A percentile compares a stretch with the other conserved stretches of the same genome.
phyloP scores from a whole-genome alignment of 2,113 vertebrate genomes.

The Pangasianodon gigas region DNA sequence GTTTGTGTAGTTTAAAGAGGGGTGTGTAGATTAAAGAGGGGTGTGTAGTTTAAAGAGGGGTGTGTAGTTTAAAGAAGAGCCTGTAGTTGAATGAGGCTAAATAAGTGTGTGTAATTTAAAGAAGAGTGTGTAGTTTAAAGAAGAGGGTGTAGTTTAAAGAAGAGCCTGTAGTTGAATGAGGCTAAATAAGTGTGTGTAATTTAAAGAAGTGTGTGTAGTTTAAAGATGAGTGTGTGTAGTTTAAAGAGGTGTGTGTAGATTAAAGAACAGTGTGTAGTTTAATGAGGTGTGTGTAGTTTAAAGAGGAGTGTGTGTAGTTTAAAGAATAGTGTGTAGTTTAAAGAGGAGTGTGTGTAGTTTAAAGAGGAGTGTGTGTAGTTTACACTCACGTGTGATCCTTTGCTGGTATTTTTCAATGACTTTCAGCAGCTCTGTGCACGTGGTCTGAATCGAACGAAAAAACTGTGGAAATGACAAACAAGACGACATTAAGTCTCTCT shows the following conservation, averaged over 20 bases:
- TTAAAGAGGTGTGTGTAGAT: background rate
- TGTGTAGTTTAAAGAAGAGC: too few relatives aligned
- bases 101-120: background rate
- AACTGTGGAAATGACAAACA: conserved; percentile 71
- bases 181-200: background rate
- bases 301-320: background rate
- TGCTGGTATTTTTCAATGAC: conserved; percentile 82
- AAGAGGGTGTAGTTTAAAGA: background rate
- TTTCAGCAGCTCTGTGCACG: conserved; percentile 82
- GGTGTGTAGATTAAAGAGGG: too few relatives aligned
- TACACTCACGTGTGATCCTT: conserved; percentile 76
- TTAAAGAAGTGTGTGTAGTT: background rate
- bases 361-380: background rate
- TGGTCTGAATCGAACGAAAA: conserved; percentile 79
- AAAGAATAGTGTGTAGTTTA: too few relatives aligned
- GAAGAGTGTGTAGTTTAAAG: background rate
- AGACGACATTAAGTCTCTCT: background rate
- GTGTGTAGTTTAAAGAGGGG: too few relatives aligned
- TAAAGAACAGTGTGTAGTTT: background rate
- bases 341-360: background rate
- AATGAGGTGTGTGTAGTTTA: background rate
- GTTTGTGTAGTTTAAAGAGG: background rate
- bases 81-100: too few relatives aligned
- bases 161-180: background rate
- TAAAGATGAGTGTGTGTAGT: too few relatives aligned